Evolutionary conservation across 2,888 invertebrate genomes (phyloP).

Genomic region (Temnothorax rugatulus): DNA sequence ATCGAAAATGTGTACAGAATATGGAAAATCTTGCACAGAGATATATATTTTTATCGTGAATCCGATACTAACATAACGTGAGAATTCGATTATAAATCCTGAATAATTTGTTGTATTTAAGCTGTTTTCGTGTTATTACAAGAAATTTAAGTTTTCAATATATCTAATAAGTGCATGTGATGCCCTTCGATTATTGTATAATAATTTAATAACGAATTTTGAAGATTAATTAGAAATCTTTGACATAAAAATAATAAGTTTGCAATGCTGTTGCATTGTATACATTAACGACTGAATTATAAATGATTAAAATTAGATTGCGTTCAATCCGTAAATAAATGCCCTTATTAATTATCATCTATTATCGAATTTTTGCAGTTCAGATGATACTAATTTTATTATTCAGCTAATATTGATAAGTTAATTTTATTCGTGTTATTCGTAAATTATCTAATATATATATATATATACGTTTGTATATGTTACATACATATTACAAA

Average conservation of each 20-base stretch:
- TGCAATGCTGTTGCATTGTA: not conserved
- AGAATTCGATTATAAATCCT: not conserved
- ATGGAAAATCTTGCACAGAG: not conserved
- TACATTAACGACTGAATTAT: not conserved
- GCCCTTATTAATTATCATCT: not conserved
- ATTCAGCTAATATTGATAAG: not conserved
- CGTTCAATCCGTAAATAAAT: not conserved
- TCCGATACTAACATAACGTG: not conserved
- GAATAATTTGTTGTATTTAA: conserved; percentile 20
- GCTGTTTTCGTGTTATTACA: not conserved
- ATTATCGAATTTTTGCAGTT: not conserved
- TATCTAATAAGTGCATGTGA: not conserved
- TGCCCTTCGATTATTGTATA: not conserved
- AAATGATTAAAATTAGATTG: not conserved
- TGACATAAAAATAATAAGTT: not conserved
- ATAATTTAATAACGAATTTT: not conserved
- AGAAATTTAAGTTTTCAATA: not conserved
- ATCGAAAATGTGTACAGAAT: conserved; percentile 13
- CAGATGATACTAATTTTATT: not conserved
- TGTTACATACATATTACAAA: not conserved
- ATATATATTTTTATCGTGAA: not conserved
- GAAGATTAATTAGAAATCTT: not conserved
- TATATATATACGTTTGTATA: not conserved
- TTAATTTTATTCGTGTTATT: not conserved
- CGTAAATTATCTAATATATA: not conserved